Conservation (phyloP, 2,888 invertebrate genomes). For the Pristionchus japonicus region DNA sequence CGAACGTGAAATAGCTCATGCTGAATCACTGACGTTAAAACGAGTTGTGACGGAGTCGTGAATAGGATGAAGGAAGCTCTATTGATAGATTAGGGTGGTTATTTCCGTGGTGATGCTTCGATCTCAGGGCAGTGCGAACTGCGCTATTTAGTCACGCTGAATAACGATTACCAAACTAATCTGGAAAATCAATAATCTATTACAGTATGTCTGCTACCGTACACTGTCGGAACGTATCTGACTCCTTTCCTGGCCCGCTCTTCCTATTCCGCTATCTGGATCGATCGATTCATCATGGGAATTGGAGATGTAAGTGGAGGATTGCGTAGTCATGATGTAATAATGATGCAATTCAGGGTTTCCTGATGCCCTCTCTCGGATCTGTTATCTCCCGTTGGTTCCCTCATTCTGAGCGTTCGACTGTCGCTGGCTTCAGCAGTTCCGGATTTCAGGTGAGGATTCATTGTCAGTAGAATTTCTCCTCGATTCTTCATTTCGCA, state of each 20-base stretch:
- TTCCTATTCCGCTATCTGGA: constrained; percentile 22
- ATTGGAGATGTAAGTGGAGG: constrained; percentile 37
- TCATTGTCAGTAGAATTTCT: too few relatives aligned
- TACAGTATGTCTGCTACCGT: constrained; percentile 28
- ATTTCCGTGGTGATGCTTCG: neutral
- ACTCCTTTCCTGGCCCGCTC: constrained; percentile 29
- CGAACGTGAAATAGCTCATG: neutral
- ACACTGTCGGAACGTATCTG: constrained; percentile 6
- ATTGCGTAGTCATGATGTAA: neutral
- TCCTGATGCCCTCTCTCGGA: constrained; percentile 42
- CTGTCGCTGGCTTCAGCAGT: constrained; percentile 21
- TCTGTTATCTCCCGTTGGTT: constrained; percentile 30
- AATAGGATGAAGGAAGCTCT: neutral
- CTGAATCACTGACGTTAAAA: neutral
- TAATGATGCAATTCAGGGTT: neutral
- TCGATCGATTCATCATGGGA: constrained; percentile 40
- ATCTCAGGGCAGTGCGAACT: neutral
- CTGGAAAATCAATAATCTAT: neutral
- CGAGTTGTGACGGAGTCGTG: neutral
- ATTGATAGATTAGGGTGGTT: neutral
- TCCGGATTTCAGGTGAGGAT: constrained; percentile 41
- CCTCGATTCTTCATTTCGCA: too few relatives aligned
- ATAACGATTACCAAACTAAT: neutral
- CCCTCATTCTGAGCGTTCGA: constrained; percentile 23
- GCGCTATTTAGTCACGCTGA: neutral